Percentiles rank a stretch among this genome's conserved stretches.
Conservation (phyloP, 2,888 invertebrate species). For the Polyommatus iphigenia region DNA sequence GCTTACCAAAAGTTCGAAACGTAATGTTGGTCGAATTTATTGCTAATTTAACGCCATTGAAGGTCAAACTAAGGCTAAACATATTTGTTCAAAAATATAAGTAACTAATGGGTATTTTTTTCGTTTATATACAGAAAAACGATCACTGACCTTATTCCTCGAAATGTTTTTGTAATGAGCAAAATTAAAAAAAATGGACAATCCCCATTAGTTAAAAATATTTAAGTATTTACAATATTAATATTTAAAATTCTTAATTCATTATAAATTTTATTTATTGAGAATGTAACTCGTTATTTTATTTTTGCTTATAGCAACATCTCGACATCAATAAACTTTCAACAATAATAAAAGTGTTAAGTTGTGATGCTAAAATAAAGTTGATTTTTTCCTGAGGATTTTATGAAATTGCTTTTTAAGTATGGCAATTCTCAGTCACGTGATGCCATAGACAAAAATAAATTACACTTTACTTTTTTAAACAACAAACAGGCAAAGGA, state of each 20-base stretch:
- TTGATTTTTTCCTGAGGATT: neutral
- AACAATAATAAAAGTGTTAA: neutral
- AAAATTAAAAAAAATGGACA: too few relatives aligned
- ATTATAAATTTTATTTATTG: neutral
- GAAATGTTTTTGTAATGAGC: too few relatives aligned
- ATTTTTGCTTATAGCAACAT: neutral
- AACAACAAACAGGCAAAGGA: slow-evolving; percentile 22
- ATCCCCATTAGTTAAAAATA: neutral
- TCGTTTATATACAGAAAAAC: too few relatives aligned
- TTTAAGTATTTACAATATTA: neutral
- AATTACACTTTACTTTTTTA: neutral
- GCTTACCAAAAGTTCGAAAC: too few relatives aligned
- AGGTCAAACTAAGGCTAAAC: too few relatives aligned
- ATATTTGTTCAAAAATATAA: too few relatives aligned
- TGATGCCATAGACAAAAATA: neutral
- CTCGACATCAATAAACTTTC: neutral
- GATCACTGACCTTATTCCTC: too few relatives aligned
- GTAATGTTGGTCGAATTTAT: too few relatives aligned
- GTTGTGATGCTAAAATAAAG: neutral
- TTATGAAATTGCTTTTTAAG: neutral
- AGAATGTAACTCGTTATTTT: neutral
- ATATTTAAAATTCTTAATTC: neutral
- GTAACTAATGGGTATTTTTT: too few relatives aligned
- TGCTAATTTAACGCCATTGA: too few relatives aligned
- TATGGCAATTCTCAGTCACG: neutral